Evolutionary conservation across 37 sponge, comb jelly and placozoan genomes (phyloP), one percentile per base, ranked within the genome.

Genomic region (Haliclona indistincta): DNA sequence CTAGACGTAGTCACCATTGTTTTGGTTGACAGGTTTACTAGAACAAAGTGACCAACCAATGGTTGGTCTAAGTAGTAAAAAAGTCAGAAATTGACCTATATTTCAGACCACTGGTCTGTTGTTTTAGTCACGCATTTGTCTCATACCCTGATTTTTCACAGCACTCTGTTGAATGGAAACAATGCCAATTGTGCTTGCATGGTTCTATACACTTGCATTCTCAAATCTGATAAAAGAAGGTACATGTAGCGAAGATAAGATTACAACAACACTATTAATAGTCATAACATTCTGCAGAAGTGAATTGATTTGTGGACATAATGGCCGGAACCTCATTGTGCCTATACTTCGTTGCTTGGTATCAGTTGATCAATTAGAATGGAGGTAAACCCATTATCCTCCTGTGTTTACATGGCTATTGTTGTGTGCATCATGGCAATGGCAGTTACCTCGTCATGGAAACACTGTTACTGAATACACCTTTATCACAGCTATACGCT

Each of bases 141-240:
- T 55, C 56, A 5, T 55, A 28, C 56, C 56, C 56, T 28, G 56
- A 5, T 5, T 55, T 3, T 28, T 5, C 52, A 33, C 43, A 62
- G 77, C 22, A 15, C 15, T 20, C 54, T 74, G 42, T 13, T 60
- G 26, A 13, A 35, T 2, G 7, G 6, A 1, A 61, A 45, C 2
- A 25, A 20, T 60, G 44, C 42, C 3, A 41, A 37, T 15, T 8
- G 54, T 1, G 20, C 32, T 54, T 84, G 78, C 15, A 84, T 84
- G 85, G 55, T 84, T 0, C 15, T 78, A 33, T 78, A 77, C 49
- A 70, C 30, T 1, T 84, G 78, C 62, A 70, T 62, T 38, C 10
- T 38, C 29, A 2, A 73, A n/a, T 29, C 73, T 38, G 5, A 7
- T 6, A 35, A 0, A 19, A 56, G 33, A 10, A 74, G 53, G 83